Percentiles rank a stretch among this genome's conserved stretches.
phyloP scores from a whole-genome alignment of 2,113 vertebrate species.

The Athene cunicularia region DNA sequence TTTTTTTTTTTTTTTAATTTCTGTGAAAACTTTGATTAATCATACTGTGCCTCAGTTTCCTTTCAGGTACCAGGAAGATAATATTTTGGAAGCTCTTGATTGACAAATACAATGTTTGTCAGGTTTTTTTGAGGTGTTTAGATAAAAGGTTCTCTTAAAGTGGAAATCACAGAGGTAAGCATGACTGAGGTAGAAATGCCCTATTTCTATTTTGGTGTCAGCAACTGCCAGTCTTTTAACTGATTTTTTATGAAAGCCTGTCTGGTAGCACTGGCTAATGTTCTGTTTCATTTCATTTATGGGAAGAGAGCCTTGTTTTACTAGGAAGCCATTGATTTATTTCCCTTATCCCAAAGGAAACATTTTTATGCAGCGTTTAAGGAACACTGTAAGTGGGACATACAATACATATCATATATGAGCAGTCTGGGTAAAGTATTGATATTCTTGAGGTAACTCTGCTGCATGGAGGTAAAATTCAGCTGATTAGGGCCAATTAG shows the following conservation, averaged over 20 bases:
- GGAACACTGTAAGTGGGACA: neutral
- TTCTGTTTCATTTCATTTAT: neutral
- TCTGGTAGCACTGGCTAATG: neutral
- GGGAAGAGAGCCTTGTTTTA: neutral
- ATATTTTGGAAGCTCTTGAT: neutral
- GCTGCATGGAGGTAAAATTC: neutral
- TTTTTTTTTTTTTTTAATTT: neutral
- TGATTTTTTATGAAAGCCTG: neutral
- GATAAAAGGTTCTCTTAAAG: neutral
- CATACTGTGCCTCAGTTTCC: constrained; percentile 10
- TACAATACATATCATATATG: neutral
- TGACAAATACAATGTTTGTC: neutral
- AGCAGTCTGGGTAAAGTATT: neutral
- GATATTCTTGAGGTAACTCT: neutral
- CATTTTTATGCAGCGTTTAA: neutral
- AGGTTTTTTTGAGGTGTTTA: neutral
- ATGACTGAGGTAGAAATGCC: neutral
- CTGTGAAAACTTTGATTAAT: neutral
- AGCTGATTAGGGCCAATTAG: neutral
- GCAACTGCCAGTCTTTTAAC: neutral
- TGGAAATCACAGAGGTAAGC: neutral
- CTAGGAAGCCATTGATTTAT: neutral
- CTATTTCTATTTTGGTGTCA: neutral
- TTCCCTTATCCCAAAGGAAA: neutral
- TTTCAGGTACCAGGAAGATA: neutral